These are phyloP conservation scores for Cenopis cana DNA, from an alignment of 2,888 invertebrate genomes.

Conservation along the genomic window DNA sequence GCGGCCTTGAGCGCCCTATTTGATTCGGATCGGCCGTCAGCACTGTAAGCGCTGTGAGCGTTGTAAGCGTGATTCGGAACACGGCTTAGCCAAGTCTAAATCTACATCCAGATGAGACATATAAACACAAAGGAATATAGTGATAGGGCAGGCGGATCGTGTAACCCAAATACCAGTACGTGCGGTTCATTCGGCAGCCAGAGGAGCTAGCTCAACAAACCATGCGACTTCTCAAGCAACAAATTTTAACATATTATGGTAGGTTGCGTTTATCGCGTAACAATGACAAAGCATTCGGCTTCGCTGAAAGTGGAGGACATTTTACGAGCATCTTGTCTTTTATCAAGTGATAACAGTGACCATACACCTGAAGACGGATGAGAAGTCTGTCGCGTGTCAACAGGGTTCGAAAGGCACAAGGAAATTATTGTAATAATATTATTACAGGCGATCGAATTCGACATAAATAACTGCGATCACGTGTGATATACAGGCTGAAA, in stretches of 20 bases:
- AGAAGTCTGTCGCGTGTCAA: too few species aligned
- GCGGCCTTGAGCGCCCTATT: too few species aligned
- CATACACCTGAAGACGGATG: too few species aligned
- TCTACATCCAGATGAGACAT: background rate
- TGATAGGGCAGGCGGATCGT: constrained; percentile 11
- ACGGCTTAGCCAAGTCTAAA: background rate
- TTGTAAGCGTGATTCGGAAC: too few species aligned
- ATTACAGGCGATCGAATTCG: too few species aligned
- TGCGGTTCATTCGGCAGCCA: background rate
- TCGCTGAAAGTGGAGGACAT: background rate
- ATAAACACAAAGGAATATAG: background rate
- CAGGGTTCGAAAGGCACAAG: too few species aligned
- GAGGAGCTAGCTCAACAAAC: background rate
- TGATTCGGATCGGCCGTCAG: too few species aligned
- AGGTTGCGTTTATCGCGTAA: background rate
- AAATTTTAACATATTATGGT: background rate
- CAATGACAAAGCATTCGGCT: background rate
- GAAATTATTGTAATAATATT: too few species aligned
- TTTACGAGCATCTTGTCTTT: background rate
- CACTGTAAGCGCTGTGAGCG: too few species aligned
- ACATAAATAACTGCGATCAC: too few species aligned
- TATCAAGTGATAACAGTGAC: background rate
- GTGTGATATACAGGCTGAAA: too few species aligned
- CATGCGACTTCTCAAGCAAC: background rate
- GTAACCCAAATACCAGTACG: constrained; percentile 24